Percentiles rank a stretch among this genome's conserved stretches.
Evolutionary conservation across 92 coral and sea anemone genomes (phyloP).

Genomic region (Meandrina meandrites): DNA sequence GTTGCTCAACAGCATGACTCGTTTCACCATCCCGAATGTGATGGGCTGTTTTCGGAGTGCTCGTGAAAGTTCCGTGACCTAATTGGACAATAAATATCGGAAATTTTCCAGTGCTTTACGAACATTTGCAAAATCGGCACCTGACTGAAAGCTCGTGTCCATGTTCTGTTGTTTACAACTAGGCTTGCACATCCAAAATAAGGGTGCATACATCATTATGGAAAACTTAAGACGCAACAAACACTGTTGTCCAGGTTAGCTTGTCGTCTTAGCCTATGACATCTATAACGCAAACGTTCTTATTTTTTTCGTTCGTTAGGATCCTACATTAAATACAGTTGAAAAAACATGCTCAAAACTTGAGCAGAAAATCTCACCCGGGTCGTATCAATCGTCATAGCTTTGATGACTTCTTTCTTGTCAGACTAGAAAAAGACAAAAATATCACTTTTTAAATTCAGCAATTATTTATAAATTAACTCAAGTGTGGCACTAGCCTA

Average conservation of each 20-base stretch:
- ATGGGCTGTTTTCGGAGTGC: neutral
- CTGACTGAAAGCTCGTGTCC: neutral
- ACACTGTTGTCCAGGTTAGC: too few species aligned
- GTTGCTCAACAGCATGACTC: too few species aligned
- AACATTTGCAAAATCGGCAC: neutral
- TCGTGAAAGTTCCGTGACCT: neutral
- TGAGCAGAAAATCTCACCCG: slow-evolving; percentile 46
- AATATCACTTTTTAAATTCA: neutral
- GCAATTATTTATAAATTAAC: neutral
- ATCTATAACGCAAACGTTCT: neutral
- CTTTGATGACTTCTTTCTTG: slow-evolving; percentile 58
- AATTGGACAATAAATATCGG: neutral
- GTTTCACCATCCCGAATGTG: too few species aligned
- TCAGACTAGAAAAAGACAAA: slow-evolving; percentile 31
- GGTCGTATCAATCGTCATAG: slow-evolving; percentile 51
- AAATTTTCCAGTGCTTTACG: neutral
- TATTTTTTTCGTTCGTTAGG: too few species aligned
- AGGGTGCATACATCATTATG: too few species aligned
- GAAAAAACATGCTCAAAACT: neutral
- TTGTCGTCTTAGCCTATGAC: too few species aligned
- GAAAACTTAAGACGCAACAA: too few species aligned
- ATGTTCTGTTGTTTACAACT: too few species aligned
- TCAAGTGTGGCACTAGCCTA: too few species aligned
- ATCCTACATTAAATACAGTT: neutral
- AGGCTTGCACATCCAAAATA: too few species aligned